phyloP scores from a whole-genome alignment of 2,797 vertebrate species.

The Bradypodion pumilum region DNA sequence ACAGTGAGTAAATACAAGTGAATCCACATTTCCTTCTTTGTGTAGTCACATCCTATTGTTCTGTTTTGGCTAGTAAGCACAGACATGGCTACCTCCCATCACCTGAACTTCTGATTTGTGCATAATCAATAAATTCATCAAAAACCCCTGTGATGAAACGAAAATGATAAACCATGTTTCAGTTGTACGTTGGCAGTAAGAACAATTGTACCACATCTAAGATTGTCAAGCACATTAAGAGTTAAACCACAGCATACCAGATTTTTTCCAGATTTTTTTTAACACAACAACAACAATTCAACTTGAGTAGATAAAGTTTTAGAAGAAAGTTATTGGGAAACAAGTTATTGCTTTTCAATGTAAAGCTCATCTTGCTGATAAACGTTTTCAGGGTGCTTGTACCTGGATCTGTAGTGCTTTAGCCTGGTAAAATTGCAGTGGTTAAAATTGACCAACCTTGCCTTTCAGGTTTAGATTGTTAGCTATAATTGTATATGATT shows the following conservation, averaged over 20 bases:
- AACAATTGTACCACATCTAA: not conserved
- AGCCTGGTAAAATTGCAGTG: constrained; percentile 14
- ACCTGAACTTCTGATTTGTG: no score
- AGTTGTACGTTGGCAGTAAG: not conserved
- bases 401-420: constrained; percentile 8
- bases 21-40: no score
- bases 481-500: constrained; percentile 28
- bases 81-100: no score
- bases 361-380: not conserved
- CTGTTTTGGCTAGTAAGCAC: no score
- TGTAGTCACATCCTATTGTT: no score
- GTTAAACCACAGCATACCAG: not conserved
- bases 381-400: not conserved
- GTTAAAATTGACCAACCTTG: constrained; percentile 36
- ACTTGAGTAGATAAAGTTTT: no score
- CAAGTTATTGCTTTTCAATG: constrained; percentile 26
- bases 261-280: not conserved
- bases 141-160: not conserved
- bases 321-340: no score
- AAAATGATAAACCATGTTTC: not conserved
- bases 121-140: not conserved
- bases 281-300: no score
- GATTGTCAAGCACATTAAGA: not conserved
- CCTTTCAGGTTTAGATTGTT: constrained; percentile 23
- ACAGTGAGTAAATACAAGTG: no score